phyloP scores from a whole-genome alignment of 2,888 invertebrate genomes.

The Lordiphosa andalusiaca region DNA sequence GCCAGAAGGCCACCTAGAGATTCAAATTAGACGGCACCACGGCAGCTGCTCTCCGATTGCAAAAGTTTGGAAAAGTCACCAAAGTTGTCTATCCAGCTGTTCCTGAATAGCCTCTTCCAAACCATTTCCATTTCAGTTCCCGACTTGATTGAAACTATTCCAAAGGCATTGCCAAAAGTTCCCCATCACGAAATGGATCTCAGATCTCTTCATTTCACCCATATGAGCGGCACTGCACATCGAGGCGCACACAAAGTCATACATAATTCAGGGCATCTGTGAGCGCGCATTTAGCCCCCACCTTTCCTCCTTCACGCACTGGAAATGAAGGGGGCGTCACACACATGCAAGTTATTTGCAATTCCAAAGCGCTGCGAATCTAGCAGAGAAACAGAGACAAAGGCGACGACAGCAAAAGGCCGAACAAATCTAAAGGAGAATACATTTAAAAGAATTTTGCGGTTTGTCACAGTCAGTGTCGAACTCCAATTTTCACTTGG shows the following conservation, averaged over 20 bases:
- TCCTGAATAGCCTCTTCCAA: neutral
- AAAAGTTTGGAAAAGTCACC: conserved; percentile 2
- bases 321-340: neutral
- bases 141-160: conserved; percentile 8
- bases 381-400: conserved; percentile 33
- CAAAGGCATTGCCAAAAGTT: neutral
- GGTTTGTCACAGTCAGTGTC: conserved; percentile 3
- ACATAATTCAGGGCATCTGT: conserved; percentile 12
- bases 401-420: conserved; percentile 10
- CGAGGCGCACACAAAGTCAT: conserved; percentile 10
- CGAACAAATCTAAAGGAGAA: conserved; percentile 11
- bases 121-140: conserved; percentile 2
- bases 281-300: conserved; percentile 7
- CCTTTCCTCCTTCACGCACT: neutral
- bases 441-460: conserved; percentile 14
- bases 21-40: neutral
- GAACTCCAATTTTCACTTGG: conserved; percentile 6
- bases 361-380: conserved; percentile 42
- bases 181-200: conserved; percentile 29
- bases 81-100: conserved; percentile 5
- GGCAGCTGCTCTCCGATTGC: conserved; percentile 28
- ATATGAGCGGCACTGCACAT: conserved; percentile 26
- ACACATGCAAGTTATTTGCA: conserved; percentile 45
- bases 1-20: neutral
- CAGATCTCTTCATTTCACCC: conserved; percentile 43